Percentiles rank a stretch among this genome's conserved stretches.
These are phyloP conservation scores for Pyrrhosoma nymphula DNA, from an alignment of 2,888 invertebrate genomes.

Conservation along the genomic window DNA sequence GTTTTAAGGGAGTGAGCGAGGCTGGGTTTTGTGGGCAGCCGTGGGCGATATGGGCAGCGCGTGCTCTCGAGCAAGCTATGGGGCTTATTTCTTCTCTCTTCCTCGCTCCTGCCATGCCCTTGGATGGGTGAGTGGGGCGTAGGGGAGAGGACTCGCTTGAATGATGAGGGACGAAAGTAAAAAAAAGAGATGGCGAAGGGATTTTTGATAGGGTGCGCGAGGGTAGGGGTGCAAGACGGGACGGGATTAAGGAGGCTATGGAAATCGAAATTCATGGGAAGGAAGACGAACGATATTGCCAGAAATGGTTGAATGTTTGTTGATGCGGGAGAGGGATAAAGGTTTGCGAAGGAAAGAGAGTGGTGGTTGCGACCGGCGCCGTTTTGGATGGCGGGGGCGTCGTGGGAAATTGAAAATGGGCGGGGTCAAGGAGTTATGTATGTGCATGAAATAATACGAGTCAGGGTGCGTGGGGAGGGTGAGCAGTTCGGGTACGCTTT, in stretches of 20 bases:
- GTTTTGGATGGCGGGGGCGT: background rate
- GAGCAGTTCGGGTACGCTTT: background rate
- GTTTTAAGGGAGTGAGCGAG: background rate
- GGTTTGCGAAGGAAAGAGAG: background rate
- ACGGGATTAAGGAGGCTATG: background rate
- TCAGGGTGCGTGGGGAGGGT: background rate
- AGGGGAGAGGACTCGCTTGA: background rate
- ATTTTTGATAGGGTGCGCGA: background rate
- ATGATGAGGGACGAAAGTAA: background rate
- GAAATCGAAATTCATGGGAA: conserved; percentile 24
- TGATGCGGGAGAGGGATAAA: conserved; percentile 20
- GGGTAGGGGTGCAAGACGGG: background rate
- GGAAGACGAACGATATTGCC: conserved; percentile 21
- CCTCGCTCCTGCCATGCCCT: background rate
- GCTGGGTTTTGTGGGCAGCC: background rate
- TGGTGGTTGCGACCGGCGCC: background rate
- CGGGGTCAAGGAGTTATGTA: conserved; percentile 12
- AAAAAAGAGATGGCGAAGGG: background rate
- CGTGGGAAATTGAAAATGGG: conserved; percentile 7
- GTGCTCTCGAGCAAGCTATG: background rate
- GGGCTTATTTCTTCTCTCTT: background rate
- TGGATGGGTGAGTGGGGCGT: background rate
- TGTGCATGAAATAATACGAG: conserved; percentile 31
- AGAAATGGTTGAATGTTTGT: conserved; percentile 25
- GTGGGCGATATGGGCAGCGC: background rate